Evolutionary conservation across 2,888 invertebrate species (phyloP).

Genomic region (Lepidocyrtoides sp.): DNA sequence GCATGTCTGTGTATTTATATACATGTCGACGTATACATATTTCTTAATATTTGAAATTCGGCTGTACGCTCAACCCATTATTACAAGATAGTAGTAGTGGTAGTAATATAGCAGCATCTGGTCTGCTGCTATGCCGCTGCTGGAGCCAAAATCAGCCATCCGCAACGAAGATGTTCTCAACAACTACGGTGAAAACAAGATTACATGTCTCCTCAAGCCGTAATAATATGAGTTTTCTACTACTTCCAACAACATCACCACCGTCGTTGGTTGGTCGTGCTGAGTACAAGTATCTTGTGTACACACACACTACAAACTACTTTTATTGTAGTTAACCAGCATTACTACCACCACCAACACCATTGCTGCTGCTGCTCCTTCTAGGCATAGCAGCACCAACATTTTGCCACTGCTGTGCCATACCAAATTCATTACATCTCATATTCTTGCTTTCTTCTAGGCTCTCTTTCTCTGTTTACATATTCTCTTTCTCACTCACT

Average conservation of each 20-base stretch:
- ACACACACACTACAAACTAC: constrained; percentile 42
- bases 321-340: constrained; percentile 56
- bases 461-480: constrained; percentile 30
- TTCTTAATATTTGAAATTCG: not conserved
- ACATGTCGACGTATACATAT: not conserved
- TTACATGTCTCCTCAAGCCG: constrained; percentile 71
- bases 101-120: constrained; percentile 18
- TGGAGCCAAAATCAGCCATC: constrained; percentile 66
- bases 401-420: constrained; percentile 23
- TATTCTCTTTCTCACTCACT: constrained; percentile 11
- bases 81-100: too few species aligned
- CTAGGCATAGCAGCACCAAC: not conserved
- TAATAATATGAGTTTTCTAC: constrained; percentile 61
- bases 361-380: constrained; percentile 33
- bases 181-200: constrained; percentile 77
- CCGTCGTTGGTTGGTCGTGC: constrained; percentile 10
- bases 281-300: constrained; percentile 36
- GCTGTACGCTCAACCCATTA: not conserved
- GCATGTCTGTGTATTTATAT: not conserved
- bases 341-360: constrained; percentile 39
- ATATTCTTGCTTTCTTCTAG: constrained; percentile 54
- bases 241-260: constrained; percentile 32
- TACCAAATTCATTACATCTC: constrained; percentile 62
- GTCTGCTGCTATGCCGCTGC: too few species aligned
- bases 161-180: constrained; percentile 74